Conservation (phyloP, 2,113 vertebrate genomes). For the Siphamia tubifer region DNA sequence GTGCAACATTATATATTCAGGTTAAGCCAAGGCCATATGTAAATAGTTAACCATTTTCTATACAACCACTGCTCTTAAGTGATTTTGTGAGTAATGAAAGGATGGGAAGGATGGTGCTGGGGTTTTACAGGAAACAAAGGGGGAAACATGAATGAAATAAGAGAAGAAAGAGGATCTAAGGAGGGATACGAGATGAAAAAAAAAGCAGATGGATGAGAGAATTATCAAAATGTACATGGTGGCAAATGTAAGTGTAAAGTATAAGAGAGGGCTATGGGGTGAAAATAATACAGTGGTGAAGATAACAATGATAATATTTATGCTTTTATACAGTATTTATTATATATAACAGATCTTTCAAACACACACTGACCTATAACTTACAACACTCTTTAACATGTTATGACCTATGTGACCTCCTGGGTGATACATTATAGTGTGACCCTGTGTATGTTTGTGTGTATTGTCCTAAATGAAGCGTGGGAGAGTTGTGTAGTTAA, state of each 20-base stretch:
- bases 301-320: no score
- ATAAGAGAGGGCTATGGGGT: no score
- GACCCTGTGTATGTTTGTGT: constrained; percentile 10
- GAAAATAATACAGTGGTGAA: no score
- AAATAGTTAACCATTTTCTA: constrained; percentile 29
- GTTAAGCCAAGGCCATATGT: constrained; percentile 23
- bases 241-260: no score
- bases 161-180: neutral
- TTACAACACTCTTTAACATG: constrained; percentile 20
- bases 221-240: neutral
- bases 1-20: neutral
- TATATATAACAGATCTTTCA: no score
- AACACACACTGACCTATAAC: neutral
- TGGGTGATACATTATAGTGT: constrained; percentile 33
- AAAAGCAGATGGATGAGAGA: neutral
- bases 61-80: neutral
- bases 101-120: neutral
- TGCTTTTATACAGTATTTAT: no score
- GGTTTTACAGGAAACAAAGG: neutral
- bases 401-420: constrained; percentile 7
- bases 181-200: neutral
- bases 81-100: neutral
- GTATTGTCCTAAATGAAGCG: constrained; percentile 1
- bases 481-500: constrained; percentile 54
- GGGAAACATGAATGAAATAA: neutral